A percentile compares a stretch with the other conserved stretches of the same genome.
These are phyloP conservation scores for Polypterus senegalus DNA, from an alignment of 2,113 vertebrate genomes.

Conservation along the genomic window DNA sequence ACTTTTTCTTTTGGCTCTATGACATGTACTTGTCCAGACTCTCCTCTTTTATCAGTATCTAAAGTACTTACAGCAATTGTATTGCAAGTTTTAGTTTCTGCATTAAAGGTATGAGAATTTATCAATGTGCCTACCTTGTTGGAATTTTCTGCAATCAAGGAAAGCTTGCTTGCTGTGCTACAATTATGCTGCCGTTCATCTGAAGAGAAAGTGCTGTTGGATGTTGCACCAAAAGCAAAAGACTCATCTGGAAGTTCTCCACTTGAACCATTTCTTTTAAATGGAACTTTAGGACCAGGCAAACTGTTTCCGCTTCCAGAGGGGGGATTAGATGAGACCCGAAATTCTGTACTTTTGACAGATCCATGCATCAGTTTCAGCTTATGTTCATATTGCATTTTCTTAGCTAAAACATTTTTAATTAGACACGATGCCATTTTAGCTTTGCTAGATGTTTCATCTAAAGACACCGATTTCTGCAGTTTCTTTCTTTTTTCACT, in stretches of 20 bases:
- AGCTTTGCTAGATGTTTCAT: constrained; percentile 50
- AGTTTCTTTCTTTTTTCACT: constrained; percentile 37
- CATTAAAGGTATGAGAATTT: no score
- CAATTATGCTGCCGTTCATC: constrained; percentile 35
- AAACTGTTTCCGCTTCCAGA: constrained; percentile 6
- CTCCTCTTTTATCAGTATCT: no score
- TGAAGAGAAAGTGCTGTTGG: constrained; percentile 49
- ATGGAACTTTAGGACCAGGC: constrained; percentile 10
- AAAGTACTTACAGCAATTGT: no score
- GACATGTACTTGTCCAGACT: no score
- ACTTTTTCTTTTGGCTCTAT: no score
- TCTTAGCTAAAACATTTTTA: constrained; percentile 75
- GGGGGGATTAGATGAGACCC: constrained; percentile 3
- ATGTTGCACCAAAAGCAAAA: constrained; percentile 38
- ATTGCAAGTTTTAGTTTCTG: no score
- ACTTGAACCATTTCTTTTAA: constrained; percentile 25
- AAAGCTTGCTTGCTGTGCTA: no score
- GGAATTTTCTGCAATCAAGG: constrained; percentile 37
- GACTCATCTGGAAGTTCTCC: constrained; percentile 23
- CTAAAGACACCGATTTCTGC: constrained; percentile 68
- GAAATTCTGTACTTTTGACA: constrained; percentile 13
- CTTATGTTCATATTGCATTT: constrained; percentile 55
- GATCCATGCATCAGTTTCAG: constrained; percentile 37
- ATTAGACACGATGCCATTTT: constrained; percentile 72
- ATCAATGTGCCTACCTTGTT: neutral